Evolutionary conservation across 2,888 invertebrate species (phyloP).

Genomic region (Drosophila niveifrons): DNA sequence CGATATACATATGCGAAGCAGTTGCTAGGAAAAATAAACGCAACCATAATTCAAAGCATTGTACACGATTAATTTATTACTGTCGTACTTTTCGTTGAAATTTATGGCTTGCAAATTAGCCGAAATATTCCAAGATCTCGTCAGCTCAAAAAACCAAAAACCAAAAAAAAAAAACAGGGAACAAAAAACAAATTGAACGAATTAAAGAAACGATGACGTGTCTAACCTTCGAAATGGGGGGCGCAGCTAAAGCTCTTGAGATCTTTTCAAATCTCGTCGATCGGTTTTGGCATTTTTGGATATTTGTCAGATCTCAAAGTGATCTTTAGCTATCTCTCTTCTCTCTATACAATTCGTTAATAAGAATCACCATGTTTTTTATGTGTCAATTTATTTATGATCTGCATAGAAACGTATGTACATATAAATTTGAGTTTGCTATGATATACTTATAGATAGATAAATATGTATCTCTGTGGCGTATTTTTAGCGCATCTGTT

Average conservation of each 20-base stretch:
- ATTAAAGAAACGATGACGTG: slow-evolving; percentile 44
- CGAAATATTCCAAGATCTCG: slow-evolving; percentile 43
- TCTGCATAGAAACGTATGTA: slow-evolving; percentile 36
- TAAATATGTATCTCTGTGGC: slow-evolving; percentile 9
- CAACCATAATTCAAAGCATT: slow-evolving; percentile 29
- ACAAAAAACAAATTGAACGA: background rate
- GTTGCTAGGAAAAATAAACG: background rate
- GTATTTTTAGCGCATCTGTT: slow-evolving; percentile 65
- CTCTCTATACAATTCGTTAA: slow-evolving; percentile 16
- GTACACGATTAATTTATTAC: slow-evolving; percentile 57
- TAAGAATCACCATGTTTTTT: slow-evolving; percentile 56
- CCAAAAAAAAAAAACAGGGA: background rate
- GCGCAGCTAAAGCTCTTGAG: slow-evolving; percentile 17
- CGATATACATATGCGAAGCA: background rate
- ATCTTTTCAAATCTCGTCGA: slow-evolving; percentile 4
- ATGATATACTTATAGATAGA: slow-evolving; percentile 21
- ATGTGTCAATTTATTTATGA: slow-evolving; percentile 68
- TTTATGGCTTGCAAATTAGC: slow-evolving; percentile 61
- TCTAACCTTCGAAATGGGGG: slow-evolving; percentile 41
- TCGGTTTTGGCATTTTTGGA: background rate
- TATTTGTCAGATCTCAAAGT: background rate
- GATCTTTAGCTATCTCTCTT: no score
- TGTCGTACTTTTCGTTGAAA: slow-evolving; percentile 63
- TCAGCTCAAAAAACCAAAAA: slow-evolving; percentile 7
- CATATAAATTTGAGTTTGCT: slow-evolving; percentile 27